Base-by-base conservation (phyloP, 2,113 vertebrate species). In the Peromyscus leucopus region DNA sequence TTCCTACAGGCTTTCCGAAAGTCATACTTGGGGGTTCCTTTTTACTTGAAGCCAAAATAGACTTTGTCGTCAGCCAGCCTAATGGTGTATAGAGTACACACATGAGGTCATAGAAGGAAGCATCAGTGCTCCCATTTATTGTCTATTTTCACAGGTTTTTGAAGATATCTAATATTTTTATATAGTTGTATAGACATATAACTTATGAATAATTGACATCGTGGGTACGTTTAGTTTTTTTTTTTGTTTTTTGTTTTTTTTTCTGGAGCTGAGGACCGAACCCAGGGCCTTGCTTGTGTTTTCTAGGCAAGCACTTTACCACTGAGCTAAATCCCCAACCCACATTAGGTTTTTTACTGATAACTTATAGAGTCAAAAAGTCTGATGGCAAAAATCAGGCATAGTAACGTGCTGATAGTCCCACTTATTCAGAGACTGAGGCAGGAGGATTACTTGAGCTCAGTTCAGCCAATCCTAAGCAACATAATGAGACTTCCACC, bases 121-220 rank as follows among this genome's bases (percentile, higher is more conserved):
- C 63, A 12, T 33, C 65, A 80, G 71, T 42, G 12, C 5, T 71
- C 39, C 19, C 94, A 6, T 83, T 36, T 48, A 46, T 15, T 63
- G 71, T 95, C 69, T 88, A 0, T 91, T 90, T 87, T 87, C 36
- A 61, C n/a, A 28, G 7, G 21, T 89, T 82, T 96, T 90, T 80
- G 72, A 74, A 55, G 82, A 48, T 67, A 82, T 36, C 63, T 78
- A 69, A 33, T 48, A 72, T 88, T 94, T 84, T 87, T 65, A 67
- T 92, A 26, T 84, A 93, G 28, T 76, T 88, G 26, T 80, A 1
- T 5, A 57, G 51, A 46, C 55, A 86, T 22, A 39, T 80, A 74
- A 80, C 63, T 89, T 90, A 33, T 71, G 76, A 95, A 92, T 79
- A 91, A 96, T 61, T 93, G 26, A 61, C 9, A 12, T 24, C 28